Base-by-base conservation (phyloP, 2,797 vertebrate genomes). In the Pterois miles region DNA sequence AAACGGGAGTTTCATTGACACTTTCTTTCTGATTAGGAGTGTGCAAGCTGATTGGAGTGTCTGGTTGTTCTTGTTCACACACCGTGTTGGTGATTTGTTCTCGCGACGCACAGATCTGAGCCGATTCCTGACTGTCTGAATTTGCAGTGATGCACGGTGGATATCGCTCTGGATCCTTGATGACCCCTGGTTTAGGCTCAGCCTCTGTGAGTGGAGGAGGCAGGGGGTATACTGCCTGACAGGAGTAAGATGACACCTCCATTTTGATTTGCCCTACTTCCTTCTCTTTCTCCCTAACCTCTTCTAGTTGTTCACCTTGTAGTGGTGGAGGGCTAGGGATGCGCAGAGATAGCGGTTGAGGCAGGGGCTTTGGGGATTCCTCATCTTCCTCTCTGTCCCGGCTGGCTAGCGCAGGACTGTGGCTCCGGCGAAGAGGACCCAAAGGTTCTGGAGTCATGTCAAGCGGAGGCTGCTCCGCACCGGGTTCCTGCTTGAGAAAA, bases 401-500 rank as follows among this genome's bases (percentile, higher is more conserved):
- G 83, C 79, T 1, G 86, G 88, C 65, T 75, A 60, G 0, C 69
- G 68, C 50, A 54, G 90, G 4, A 88, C 91, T 48, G 10, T 88
- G 46, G 31, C 88, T 81, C 63, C 89, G 84, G 38, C 84, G 93
- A 4, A 95, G 87, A 2, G 93, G 83, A 52, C 82, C 89, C 50
- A 95, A 82, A 29, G 91, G 85, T 40, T 93, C 88, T 25, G 92
- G 84, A 0, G 88, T 92, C 79, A 94, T 60, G 62, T 84, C 83
- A 0, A 93, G 86, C 0, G 86, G 90, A 65, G 80, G 89, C 34
- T 94, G 95, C 5, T 96, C 96, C 73, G 95, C 68, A 18, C 93
- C 94, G 2, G 96, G 94, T 68, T 96, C 94, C 71, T 89, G 92
- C 85, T 98, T 97, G 0, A 96, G 95, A 72, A 96, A 95, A 67